Evolutionary conservation across 2,888 invertebrate species (phyloP), one percentile per base, ranked within the genome.

Genomic region (Cenopis cana): DNA sequence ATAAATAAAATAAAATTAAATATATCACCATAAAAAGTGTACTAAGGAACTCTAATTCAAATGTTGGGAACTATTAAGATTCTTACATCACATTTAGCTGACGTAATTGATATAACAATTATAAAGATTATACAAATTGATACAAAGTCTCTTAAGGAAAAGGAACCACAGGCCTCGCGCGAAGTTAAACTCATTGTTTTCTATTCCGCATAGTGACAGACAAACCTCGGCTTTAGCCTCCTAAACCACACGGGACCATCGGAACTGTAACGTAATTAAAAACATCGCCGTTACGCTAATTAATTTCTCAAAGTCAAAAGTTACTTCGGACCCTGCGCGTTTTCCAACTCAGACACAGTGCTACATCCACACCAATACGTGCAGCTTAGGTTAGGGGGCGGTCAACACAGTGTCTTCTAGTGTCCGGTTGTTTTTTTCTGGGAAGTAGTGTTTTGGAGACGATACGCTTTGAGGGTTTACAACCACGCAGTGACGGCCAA

Each of bases 281-380:
- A 85, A 82, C 81, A 80, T 80, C 79, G 83, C 83, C 90, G 92
- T 91, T 85, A 89, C 92, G 93, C 86, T 85, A 92, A 93, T 93
- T 93, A 93, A 92, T 86, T 92, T 82, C 82, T 89, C 90, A 90
- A 91, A 91, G 90, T 88, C 89, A 90, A 89, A 89, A 88, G 81
- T 85, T 81, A 78, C 75, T 69, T 67, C 67, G 61, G 54, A 60
- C 59, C 75, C 73, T 71, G 56, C 57, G 62, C 68, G 83, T 81
- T 79, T 85, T 84, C 81, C 83, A 78, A 68, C 82, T 75, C 74
- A 68, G 62, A 74, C 77, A 73, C 77, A 73, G 77, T 72, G 75
- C 71, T 3, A n/a, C 17, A 1, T 41, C 18, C 64, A 61, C 57
- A 60, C n/a, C 46, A 29, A 4, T 24, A 29, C 20, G 56, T 36